Conservation (phyloP, 2,113 vertebrate species). For the Nymphicus hollandicus region DNA sequence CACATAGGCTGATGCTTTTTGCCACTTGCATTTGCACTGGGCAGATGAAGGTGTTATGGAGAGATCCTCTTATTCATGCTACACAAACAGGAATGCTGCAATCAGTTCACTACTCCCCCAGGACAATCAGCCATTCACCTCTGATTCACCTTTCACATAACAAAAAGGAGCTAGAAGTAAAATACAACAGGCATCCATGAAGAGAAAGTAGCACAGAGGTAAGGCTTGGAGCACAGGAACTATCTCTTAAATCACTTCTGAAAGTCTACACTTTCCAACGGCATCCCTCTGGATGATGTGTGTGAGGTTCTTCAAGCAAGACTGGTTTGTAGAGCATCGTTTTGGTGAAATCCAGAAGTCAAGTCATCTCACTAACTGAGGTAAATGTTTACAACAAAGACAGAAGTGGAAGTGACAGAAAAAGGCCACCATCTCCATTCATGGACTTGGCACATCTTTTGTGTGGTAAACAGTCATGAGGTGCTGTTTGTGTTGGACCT, state of each 20-base stretch:
- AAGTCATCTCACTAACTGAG: background rate
- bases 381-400: slow-evolving; percentile 37
- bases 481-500: background rate
- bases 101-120: background rate
- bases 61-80: background rate
- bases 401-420: background rate
- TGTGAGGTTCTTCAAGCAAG: background rate
- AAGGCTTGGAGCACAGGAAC: background rate
- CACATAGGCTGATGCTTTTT: background rate
- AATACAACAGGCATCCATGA: background rate
- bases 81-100: background rate
- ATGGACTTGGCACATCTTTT: slow-evolving; percentile 14
- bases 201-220: background rate
- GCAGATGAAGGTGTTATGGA: background rate
- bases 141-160: background rate
- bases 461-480: slow-evolving; percentile 31
- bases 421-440: background rate
- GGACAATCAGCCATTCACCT: background rate
- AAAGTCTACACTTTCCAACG: background rate
- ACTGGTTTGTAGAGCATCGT: background rate
- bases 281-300: background rate
- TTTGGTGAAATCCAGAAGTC: background rate
- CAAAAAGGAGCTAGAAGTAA: background rate
- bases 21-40: background rate
- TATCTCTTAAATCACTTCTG: background rate